Conservation (phyloP, 1,140 invertebrate genomes). For the Papilio polyxenes region DNA sequence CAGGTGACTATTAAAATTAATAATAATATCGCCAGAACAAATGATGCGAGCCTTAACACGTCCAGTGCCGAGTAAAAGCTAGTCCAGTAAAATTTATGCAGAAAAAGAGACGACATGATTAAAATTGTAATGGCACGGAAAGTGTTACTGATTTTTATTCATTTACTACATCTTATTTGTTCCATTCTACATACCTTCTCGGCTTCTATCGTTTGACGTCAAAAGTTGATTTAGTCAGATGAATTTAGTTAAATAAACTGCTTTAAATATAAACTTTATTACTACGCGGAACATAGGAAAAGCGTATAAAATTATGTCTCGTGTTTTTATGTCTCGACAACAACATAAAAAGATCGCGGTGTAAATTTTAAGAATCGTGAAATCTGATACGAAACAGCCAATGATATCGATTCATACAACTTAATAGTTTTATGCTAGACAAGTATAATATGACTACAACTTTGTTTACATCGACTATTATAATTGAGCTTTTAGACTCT, state of each 20-base stretch:
- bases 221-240: neutral
- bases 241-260: neutral
- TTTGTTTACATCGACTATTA: too few relatives aligned
- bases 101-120: too few relatives aligned
- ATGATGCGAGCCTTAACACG: neutral
- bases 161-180: too few relatives aligned
- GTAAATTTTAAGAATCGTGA: neutral
- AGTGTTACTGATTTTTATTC: neutral
- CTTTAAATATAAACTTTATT: conserved; percentile 3
- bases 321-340: neutral
- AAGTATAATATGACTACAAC: neutral
- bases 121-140: too few relatives aligned
- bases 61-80: too few relatives aligned
- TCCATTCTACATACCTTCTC: neutral
- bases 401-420: neutral
- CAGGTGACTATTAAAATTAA: neutral
- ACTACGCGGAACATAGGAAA: neutral
- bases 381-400: neutral
- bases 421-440: neutral
- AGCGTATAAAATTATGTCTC: neutral
- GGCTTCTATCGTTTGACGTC: neutral
- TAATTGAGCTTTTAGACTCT: too few relatives aligned
- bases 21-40: neutral
- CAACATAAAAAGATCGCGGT: neutral
- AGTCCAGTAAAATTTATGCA: too few relatives aligned